Percentiles rank a stretch among this genome's conserved stretches.
Evolutionary conservation across 2,797 vertebrate genomes (phyloP).

Genomic region (Clarias fuscus): DNA sequence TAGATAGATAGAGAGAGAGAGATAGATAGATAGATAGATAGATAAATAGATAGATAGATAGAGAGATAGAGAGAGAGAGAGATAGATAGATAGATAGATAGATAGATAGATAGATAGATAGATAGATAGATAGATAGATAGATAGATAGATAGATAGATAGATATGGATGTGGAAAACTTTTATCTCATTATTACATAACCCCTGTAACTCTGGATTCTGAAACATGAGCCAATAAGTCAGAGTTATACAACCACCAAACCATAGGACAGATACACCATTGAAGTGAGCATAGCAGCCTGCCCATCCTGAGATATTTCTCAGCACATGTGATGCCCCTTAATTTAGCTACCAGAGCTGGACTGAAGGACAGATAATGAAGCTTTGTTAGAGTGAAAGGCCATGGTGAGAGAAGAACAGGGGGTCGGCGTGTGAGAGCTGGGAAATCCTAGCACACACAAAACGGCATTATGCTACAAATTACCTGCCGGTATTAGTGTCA

Average conservation of each 20-base stretch:
- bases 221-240: neutral
- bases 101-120: too few species aligned
- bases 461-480: conserved; percentile 73
- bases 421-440: conserved; percentile 46
- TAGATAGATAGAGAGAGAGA: too few species aligned
- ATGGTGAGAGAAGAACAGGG: conserved; percentile 60
- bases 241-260: neutral
- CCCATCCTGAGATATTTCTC: neutral
- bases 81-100: too few species aligned
- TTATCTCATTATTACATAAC: conserved; percentile 1
- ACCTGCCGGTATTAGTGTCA: conserved; percentile 72
- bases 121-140: too few species aligned
- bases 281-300: conserved; percentile 19
- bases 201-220: neutral
- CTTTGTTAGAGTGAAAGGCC: conserved; percentile 70
- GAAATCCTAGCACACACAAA: conserved; percentile 63
- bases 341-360: conserved; percentile 64
- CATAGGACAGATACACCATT: neutral
- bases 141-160: too few species aligned
- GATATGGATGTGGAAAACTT: neutral
- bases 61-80: too few species aligned
- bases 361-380: conserved; percentile 76
- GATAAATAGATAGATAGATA: too few species aligned
- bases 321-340: conserved; percentile 59
- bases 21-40: too few species aligned